Conservation (phyloP, 2,113 vertebrate genomes). For the Aramus guarauna region DNA sequence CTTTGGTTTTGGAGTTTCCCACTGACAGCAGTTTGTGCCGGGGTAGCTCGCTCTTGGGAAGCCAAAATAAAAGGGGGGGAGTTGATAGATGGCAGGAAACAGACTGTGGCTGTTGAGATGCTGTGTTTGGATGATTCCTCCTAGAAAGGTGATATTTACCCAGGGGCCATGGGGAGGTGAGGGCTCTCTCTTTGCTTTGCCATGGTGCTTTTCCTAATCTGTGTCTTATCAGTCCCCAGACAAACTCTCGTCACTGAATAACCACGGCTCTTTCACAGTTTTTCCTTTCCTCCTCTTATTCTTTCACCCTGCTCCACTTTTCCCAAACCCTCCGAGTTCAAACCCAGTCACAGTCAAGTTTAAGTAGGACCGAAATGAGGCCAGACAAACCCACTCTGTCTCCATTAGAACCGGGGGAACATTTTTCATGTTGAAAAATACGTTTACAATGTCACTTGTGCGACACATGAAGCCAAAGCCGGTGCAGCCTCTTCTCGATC, state of each 20-base stretch:
- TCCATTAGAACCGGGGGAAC: not conserved
- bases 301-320: not conserved
- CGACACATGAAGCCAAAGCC: not conserved
- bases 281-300: not conserved
- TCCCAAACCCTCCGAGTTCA: not conserved
- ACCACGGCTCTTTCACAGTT: not conserved
- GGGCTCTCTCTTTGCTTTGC: not conserved
- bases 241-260: not conserved
- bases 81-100: not conserved
- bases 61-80: not conserved
- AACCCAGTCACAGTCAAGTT: not conserved
- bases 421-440: not conserved
- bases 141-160: not conserved
- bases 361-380: not conserved
- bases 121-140: not conserved
- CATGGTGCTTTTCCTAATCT: not conserved
- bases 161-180: no score
- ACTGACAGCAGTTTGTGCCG: accelerated
- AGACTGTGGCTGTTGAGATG: not conserved
- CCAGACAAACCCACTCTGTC: not conserved
- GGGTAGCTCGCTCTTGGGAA: not conserved
- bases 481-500: accelerated
- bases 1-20: not conserved
- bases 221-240: not conserved
- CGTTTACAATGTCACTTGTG: not conserved